These are phyloP conservation scores for Lucifuga dentata DNA, from an alignment of 2,113 vertebrate genomes.

Conservation along the genomic window DNA sequence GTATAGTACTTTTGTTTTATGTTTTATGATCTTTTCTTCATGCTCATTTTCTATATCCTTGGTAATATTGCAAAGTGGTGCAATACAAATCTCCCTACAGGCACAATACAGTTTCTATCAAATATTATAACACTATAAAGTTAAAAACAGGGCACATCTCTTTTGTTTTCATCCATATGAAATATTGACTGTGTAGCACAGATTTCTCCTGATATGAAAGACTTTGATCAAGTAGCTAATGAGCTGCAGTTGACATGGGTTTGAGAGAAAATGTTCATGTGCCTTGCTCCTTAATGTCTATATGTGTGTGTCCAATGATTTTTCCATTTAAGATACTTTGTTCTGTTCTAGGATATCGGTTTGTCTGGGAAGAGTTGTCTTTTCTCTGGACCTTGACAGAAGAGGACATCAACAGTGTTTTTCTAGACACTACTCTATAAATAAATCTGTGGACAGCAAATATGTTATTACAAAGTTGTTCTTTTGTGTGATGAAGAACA, in stretches of 20 bases:
- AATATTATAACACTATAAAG: slow-evolving; percentile 52
- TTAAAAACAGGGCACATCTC: slow-evolving; percentile 54
- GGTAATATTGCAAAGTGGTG: slow-evolving; percentile 22
- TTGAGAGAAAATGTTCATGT: slow-evolving; percentile 54
- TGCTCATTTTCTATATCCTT: slow-evolving; percentile 36
- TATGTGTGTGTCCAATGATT: slow-evolving; percentile 35
- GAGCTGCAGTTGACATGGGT: slow-evolving; percentile 57
- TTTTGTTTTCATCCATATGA: slow-evolving; percentile 59
- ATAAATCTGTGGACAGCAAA: slow-evolving; percentile 10
- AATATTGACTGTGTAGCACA: slow-evolving; percentile 29
- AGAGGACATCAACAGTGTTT: background rate
- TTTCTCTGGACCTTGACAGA: slow-evolving; percentile 36
- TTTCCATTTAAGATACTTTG: slow-evolving; percentile 35
- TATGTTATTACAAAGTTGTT: slow-evolving; percentile 16
- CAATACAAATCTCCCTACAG: slow-evolving; percentile 31
- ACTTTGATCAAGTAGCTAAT: slow-evolving; percentile 72
- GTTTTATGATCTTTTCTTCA: slow-evolving; percentile 34
- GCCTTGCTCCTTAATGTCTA: slow-evolving; percentile 52
- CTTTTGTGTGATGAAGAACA: slow-evolving; percentile 21
- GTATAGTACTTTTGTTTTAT: slow-evolving; percentile 44
- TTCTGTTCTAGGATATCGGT: slow-evolving; percentile 32
- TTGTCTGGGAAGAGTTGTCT: slow-evolving; percentile 14
- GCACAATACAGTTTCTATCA: slow-evolving; percentile 43
- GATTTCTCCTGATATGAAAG: slow-evolving; percentile 45
- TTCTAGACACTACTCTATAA: slow-evolving; percentile 18